These are phyloP conservation scores for Drosophila lacertosa DNA, from an alignment of 1,140 invertebrate species.

Conservation along the genomic window DNA sequence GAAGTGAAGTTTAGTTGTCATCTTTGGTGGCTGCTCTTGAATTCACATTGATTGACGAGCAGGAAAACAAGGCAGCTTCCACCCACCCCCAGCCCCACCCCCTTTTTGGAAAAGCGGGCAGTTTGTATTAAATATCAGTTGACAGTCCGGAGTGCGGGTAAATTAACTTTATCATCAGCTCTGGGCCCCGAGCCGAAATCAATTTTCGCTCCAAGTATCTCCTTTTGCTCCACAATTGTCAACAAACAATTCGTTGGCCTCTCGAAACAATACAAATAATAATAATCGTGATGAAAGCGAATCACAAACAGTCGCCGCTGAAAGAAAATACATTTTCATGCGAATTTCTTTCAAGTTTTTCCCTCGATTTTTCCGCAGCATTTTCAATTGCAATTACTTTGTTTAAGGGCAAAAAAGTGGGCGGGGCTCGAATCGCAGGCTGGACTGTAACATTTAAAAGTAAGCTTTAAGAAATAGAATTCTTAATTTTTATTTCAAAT, in stretches of 20 bases:
- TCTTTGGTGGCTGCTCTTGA: constrained; percentile 69
- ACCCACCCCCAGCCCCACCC: too few species aligned
- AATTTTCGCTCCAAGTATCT: constrained; percentile 33
- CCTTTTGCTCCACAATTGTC: constrained; percentile 32
- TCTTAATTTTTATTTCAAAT: too few species aligned
- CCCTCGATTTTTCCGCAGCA: too few species aligned
- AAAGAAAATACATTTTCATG: background rate
- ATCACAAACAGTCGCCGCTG: background rate
- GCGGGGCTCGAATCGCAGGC: too few species aligned
- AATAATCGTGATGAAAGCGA: background rate
- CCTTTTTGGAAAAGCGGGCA: too few species aligned
- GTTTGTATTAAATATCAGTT: constrained; percentile 26
- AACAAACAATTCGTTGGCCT: constrained; percentile 12
- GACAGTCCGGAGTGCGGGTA: constrained; percentile 14
- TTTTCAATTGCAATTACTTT: too few species aligned
- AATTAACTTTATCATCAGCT: constrained; percentile 46
- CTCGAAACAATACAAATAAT: constrained; percentile 1
- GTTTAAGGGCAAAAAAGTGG: too few species aligned
- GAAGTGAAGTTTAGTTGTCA: constrained; percentile 77
- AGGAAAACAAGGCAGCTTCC: too few species aligned
- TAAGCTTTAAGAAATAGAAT: too few species aligned
- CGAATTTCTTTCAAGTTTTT: background rate
- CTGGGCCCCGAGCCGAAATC: constrained; percentile 19
- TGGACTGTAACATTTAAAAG: too few species aligned
- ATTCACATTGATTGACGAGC: constrained; percentile 76